Evolutionary conservation across 2,888 invertebrate genomes (phyloP).

Genomic region (Stegana nigrithorax): DNA sequence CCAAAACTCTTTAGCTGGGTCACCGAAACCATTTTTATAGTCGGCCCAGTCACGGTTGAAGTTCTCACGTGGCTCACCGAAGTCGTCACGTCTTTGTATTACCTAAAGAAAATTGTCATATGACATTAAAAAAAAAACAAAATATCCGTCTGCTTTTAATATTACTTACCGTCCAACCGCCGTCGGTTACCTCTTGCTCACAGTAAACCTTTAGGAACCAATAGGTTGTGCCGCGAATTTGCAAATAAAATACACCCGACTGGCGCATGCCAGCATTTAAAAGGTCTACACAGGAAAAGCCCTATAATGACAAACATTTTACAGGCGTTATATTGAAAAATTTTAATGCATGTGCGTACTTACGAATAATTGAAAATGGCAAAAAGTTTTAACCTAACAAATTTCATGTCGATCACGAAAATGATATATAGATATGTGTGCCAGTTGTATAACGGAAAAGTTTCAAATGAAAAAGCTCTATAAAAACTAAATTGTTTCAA

Average conservation of each 20-base stretch:
- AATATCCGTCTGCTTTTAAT: too few relatives aligned
- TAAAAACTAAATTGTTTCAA: too few relatives aligned
- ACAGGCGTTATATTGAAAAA: background rate
- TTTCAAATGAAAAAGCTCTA: too few relatives aligned
- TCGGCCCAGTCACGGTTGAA: constrained; percentile 94
- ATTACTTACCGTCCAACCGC: constrained; percentile 89
- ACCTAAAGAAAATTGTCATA: constrained; percentile 73
- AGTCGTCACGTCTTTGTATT: constrained; percentile 89
- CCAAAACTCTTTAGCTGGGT: constrained; percentile 91
- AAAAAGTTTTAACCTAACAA: background rate
- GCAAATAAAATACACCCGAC: constrained; percentile 89
- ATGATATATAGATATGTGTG: too few relatives aligned
- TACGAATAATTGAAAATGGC: too few relatives aligned
- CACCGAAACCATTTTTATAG: constrained; percentile 93
- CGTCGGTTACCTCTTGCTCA: constrained; percentile 88
- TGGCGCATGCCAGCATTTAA: constrained; percentile 87
- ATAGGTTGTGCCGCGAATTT: constrained; percentile 90
- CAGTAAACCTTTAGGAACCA: constrained; percentile 94
- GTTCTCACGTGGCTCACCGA: constrained; percentile 87
- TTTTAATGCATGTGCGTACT: background rate
- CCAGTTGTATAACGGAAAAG: too few relatives aligned
- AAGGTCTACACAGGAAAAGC: constrained; percentile 88
- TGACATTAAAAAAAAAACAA: too few relatives aligned
- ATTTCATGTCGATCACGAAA: too few relatives aligned
- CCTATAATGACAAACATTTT: constrained; percentile 72